These are phyloP conservation scores for Columba livia DNA, from an alignment of 2,113 vertebrate species.

Conservation along the genomic window DNA sequence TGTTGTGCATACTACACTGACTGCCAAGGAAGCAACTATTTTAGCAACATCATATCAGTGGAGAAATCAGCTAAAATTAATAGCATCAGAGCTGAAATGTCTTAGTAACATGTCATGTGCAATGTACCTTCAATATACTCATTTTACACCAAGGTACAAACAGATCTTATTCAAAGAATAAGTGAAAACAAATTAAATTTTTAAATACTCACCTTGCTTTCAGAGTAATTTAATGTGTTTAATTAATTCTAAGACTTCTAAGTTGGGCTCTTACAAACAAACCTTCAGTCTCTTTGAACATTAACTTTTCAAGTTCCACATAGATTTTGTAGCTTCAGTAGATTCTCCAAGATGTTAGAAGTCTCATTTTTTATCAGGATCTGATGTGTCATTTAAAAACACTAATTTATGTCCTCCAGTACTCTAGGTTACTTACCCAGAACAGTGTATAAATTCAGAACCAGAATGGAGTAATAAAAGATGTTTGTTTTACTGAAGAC, in stretches of 20 bases:
- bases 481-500: constrained; percentile 86
- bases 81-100: neutral
- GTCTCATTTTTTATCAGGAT: neutral
- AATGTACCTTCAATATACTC: neutral
- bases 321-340: neutral
- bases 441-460: constrained; percentile 89
- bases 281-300: neutral
- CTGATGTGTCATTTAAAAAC: neutral
- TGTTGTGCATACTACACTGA: neutral
- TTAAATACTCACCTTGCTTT: neutral
- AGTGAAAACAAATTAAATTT: neutral
- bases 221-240: neutral
- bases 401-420: neutral
- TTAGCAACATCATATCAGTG: neutral
- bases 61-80: neutral
- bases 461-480: constrained; percentile 86
- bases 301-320: neutral
- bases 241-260: neutral
- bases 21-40: neutral
- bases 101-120: neutral
- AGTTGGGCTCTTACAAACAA: neutral
- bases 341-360: neutral
- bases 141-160: neutral
- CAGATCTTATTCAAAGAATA: neutral
- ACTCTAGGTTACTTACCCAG: constrained; percentile 82